Base-by-base conservation (phyloP, 2,888 invertebrate genomes). In the Calameuta filiformis region DNA sequence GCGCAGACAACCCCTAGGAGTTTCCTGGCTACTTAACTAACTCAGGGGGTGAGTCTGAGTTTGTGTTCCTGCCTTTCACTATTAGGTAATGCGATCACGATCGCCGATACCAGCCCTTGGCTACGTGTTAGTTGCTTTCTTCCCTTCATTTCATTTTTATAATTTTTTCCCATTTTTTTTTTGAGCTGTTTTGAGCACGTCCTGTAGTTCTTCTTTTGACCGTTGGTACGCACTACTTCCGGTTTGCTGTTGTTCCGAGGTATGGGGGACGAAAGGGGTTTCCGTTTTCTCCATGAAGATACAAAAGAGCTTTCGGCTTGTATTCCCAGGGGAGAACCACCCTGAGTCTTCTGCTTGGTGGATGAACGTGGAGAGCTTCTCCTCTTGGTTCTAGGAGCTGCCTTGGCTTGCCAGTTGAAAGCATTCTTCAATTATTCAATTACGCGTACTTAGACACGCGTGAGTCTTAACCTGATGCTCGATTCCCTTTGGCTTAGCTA, bases 391-490 rank as follows among this genome's bases (percentile, higher is more conserved):
- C 84, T 81, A 76, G 77, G 74, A 73, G 76, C 35, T 76, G 40
- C 73, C 76, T 79, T 81, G 69, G 82, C 84, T 82, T 79, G 81
- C 81, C 75, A 84, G 88, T 85, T 89, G 86, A 88, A 87, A 88
- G 89, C 89, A 86, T 86, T 84, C 85, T 85, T 88, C 84, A 89
- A 88, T 88, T 88, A 88, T 88, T 88, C 88, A 88, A 88, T 88
- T 89, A 88, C 85, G 83, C 79, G 80, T 82, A 83, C 82, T 81
- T 80, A 83, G 82, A 81, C 73, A 81, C 83, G 81, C 80, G 79
- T 81, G 81, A 80, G 80, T 80, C 71, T 15, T 71, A 23, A 9
- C 23, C 23, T 2, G 23, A 56, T 23, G 56, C 56, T 56, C 9
- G 23, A 9, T 56, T 56, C 56, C 56, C 56, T 56, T 56, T 6